phyloP scores from a whole-genome alignment of 2,888 invertebrate species.

The Hololepta plana region DNA sequence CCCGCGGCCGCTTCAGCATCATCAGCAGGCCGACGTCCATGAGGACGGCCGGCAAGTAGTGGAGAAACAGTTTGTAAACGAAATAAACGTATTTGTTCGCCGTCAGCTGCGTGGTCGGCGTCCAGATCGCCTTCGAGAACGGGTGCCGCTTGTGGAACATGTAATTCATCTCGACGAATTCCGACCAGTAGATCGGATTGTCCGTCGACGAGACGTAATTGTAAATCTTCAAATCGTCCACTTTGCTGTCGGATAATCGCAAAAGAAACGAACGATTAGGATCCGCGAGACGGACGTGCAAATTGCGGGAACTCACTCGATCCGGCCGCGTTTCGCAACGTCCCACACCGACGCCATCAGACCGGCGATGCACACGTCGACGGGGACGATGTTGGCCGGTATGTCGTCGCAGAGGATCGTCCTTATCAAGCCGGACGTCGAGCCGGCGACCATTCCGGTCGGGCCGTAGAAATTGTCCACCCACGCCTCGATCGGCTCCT shows the following conservation, averaged over 20 bases:
- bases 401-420: slow-evolving; percentile 45
- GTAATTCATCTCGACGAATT: slow-evolving; percentile 36
- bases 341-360: too few relatives aligned
- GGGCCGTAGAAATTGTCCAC: slow-evolving; percentile 85
- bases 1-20: slow-evolving; percentile 22
- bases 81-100: slow-evolving; percentile 19
- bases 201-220: slow-evolving; percentile 69
- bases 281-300: too few relatives aligned
- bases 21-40: slow-evolving; percentile 32
- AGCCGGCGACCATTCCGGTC: slow-evolving; percentile 53
- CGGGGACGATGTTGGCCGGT: too few relatives aligned
- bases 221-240: slow-evolving; percentile 39
- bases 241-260: too few relatives aligned
- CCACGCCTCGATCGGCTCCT: slow-evolving; percentile 66
- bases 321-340: too few relatives aligned
- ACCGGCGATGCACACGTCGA: too few relatives aligned
- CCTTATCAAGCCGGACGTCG: slow-evolving; percentile 57
- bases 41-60: slow-evolving; percentile 39
- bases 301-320: too few relatives aligned
- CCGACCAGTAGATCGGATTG: slow-evolving; percentile 64
- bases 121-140: slow-evolving; percentile 34
- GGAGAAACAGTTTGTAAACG: slow-evolving; percentile 33
- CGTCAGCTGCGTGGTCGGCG: slow-evolving; percentile 9
- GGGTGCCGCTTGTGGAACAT: slow-evolving; percentile 33
- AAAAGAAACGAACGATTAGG: too few relatives aligned